Percentiles rank a stretch among this genome's conserved stretches.
Conservation (phyloP, 64 coral and sea anemone genomes). For the Montipora sp. region DNA sequence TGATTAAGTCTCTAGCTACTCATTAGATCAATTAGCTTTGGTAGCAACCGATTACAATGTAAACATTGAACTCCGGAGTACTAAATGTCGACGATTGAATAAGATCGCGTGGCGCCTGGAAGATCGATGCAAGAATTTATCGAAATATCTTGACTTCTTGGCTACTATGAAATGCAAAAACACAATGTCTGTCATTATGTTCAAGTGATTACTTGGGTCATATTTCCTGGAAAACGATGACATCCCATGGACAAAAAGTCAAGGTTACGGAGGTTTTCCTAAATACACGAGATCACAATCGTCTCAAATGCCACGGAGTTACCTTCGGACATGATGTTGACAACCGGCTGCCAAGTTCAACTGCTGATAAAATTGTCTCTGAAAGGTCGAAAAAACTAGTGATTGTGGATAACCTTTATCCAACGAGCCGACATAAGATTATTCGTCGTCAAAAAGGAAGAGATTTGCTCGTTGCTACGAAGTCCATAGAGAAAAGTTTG, state of each 20-base stretch:
- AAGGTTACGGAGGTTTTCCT: not conserved
- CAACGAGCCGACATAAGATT: not conserved
- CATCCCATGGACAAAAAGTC: not conserved
- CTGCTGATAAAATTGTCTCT: not conserved
- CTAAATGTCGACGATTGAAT: not conserved
- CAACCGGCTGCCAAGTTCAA: not conserved
- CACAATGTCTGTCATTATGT: not conserved
- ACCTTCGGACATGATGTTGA: conserved; percentile 2
- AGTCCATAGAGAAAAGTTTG: conserved; percentile 2
- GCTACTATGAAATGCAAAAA: not conserved
- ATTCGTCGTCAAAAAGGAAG: not conserved
- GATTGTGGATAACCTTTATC: not conserved
- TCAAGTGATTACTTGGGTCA: not conserved
- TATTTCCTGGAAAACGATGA: conserved; percentile 42
- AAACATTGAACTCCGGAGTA: not conserved
- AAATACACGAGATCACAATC: not conserved
- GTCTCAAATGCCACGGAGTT: not conserved
- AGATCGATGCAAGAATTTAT: not conserved
- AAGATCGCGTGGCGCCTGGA: not conserved
- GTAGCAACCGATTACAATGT: conserved; percentile 8
- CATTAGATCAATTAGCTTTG: not conserved
- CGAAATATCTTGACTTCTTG: not conserved
- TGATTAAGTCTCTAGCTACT: not conserved
- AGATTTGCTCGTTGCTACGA: conserved; percentile 3
- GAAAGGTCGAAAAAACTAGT: not conserved